A percentile compares a stretch with the other conserved stretches of the same genome.
Evolutionary conservation across 2,888 invertebrate species (phyloP).

Genomic region (Torymus aiolomorphi): DNA sequence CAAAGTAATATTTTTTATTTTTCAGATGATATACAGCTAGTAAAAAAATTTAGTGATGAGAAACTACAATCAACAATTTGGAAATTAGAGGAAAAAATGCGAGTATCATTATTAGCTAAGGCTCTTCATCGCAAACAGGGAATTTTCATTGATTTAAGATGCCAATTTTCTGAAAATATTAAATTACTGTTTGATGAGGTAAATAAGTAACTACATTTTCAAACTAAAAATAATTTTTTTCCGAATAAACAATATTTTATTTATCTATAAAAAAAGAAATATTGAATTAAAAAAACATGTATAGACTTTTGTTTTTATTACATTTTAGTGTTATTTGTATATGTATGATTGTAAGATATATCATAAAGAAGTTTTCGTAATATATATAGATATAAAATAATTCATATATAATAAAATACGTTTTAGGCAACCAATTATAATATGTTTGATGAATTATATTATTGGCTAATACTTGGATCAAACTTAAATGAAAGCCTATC

Average conservation of each 20-base stretch:
- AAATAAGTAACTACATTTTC: background rate
- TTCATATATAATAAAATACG: no score
- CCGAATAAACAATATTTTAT: no score
- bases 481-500: conserved; percentile 57
- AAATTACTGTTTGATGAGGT: conserved; percentile 39
- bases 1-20: no score
- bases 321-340: no score
- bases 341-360: no score
- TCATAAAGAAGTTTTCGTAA: no score
- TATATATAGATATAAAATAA: no score
- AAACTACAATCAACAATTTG: conserved; percentile 22
- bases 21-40: conserved; percentile 37
- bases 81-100: conserved; percentile 21
- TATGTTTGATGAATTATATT: conserved; percentile 57
- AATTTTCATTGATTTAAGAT: conserved; percentile 49
- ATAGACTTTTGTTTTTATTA: no score
- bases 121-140: conserved; percentile 26
- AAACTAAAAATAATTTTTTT: no score
- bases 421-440: conserved; percentile 44
- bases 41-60: conserved; percentile 26
- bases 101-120: conserved; percentile 12
- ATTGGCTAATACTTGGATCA: conserved; percentile 62
- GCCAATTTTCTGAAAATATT: conserved; percentile 28
- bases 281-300: no score
- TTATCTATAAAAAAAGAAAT: no score